A percentile compares a stretch with the other conserved stretches of the same genome.
Evolutionary conservation across 2,888 invertebrate species (phyloP).

Genomic region (Phaedon cochleariae): DNA sequence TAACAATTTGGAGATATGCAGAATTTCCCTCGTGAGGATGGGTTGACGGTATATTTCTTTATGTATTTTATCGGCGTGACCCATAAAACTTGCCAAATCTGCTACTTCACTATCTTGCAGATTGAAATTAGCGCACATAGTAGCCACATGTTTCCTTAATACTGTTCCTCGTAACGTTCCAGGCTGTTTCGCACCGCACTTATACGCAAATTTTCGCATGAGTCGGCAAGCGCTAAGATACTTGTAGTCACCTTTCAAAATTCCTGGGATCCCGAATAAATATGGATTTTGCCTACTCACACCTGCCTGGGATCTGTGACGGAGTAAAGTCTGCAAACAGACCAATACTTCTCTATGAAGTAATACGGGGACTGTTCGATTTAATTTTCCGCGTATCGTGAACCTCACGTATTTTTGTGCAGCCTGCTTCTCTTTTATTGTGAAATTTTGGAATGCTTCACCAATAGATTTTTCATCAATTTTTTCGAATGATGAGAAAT

Average conservation of each 20-base stretch:
- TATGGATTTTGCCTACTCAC: too few species aligned
- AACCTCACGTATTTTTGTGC: constrained; percentile 20
- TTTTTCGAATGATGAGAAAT: constrained; percentile 6
- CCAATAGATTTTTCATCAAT: constrained; percentile 15
- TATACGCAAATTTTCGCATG: not conserved
- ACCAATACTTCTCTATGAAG: constrained; percentile 15
- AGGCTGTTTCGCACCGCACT: not conserved
- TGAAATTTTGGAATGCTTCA: constrained; percentile 9
- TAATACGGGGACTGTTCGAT: constrained; percentile 13
- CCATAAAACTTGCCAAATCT: too few species aligned
- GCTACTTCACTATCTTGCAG: not conserved
- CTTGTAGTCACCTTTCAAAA: too few species aligned
- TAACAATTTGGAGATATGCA: not conserved
- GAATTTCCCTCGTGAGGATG: not conserved
- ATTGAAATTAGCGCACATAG: not conserved
- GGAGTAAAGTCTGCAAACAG: constrained; percentile 17
- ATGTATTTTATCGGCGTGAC: not conserved
- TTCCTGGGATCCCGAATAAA: too few species aligned
- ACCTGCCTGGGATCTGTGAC: too few species aligned
- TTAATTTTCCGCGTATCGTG: constrained; percentile 15
- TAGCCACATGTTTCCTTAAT: not conserved
- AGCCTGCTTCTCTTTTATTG: constrained; percentile 8
- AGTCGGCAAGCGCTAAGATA: too few species aligned
- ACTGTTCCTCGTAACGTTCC: too few species aligned
- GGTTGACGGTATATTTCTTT: not conserved